Evolutionary conservation across 2,888 invertebrate species (phyloP).

Genomic region (Lordiphosa andalusiaca): DNA sequence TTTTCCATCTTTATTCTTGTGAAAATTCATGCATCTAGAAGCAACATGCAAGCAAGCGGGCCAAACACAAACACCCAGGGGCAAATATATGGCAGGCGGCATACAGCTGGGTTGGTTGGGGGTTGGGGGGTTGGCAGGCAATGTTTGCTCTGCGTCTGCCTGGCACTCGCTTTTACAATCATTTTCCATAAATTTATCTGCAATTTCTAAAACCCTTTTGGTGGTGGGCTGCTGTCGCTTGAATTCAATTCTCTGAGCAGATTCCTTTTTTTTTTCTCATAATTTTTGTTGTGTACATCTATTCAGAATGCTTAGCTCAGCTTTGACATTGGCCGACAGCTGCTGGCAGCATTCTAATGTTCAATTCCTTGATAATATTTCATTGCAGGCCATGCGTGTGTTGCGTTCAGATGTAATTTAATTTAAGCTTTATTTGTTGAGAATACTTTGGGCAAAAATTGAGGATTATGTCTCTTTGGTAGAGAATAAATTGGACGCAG

Average conservation of each 20-base stretch:
- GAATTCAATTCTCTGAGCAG: constrained; percentile 45
- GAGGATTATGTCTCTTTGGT: too few relatives aligned
- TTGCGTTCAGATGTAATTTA: constrained; percentile 42
- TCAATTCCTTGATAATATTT: constrained; percentile 13
- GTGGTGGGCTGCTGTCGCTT: constrained; percentile 18
- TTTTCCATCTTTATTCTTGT: constrained; percentile 25
- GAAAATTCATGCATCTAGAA: constrained; percentile 48
- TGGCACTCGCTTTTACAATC: constrained; percentile 43
- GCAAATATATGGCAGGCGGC: neutral
- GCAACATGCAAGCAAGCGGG: constrained; percentile 19
- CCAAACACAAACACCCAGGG: constrained; percentile 16
- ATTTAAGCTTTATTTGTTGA: constrained; percentile 54
- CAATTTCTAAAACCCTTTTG: constrained; percentile 35
- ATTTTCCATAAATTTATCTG: constrained; percentile 75
- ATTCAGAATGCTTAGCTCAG: constrained; percentile 23
- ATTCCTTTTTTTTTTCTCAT: constrained; percentile 23
- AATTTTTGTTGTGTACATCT: constrained; percentile 12
- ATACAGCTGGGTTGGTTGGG: neutral
- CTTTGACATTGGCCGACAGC: constrained; percentile 21
- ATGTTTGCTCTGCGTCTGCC: constrained; percentile 22
- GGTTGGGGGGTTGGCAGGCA: too few relatives aligned
- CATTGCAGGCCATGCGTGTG: constrained; percentile 4
- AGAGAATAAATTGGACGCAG: too few relatives aligned
- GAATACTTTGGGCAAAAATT: constrained; percentile 1
- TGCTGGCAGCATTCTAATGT: constrained; percentile 17